Percentiles rank a stretch among this genome's conserved stretches.
phyloP scores from a whole-genome alignment of 2,113 vertebrate genomes.

The Isurus oxyrinchus region DNA sequence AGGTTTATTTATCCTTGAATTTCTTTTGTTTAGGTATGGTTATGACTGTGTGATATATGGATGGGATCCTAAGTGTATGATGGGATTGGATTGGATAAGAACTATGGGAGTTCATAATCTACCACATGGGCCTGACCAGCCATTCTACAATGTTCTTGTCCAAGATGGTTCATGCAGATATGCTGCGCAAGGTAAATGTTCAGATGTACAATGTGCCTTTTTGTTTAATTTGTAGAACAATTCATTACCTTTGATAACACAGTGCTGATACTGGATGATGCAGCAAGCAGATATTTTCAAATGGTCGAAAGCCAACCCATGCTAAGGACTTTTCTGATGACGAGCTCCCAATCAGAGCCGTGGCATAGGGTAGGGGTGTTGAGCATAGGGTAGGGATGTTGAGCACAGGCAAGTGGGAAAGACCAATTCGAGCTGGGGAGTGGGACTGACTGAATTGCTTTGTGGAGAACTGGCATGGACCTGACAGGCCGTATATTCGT shows the following conservation, averaged over 20 bases:
- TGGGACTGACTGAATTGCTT: background rate
- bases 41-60: conserved; percentile 95
- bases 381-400: background rate
- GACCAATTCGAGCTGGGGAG: background rate
- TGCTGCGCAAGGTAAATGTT: conserved; percentile 75
- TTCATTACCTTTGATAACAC: background rate
- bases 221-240: background rate
- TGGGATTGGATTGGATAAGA: conserved; percentile 93
- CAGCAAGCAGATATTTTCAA: background rate
- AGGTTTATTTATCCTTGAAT: background rate
- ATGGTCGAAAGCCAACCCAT: background rate
- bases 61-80: conserved; percentile 95
- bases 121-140: conserved; percentile 78
- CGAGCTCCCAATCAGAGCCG: background rate
- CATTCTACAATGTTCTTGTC: conserved; percentile 92
- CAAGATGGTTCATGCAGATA: conserved; percentile 92
- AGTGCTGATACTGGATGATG: background rate
- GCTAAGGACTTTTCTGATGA: background rate
- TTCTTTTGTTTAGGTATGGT: conserved; percentile 61
- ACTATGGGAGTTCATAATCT: conserved; percentile 93
- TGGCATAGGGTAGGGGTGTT: background rate
- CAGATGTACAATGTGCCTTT: background rate
- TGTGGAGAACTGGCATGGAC: background rate
- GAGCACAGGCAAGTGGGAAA: background rate
- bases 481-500: background rate